These are phyloP conservation scores for Kryptopterus vitreolus DNA, from an alignment of 2,797 vertebrate genomes.

Conservation along the genomic window DNA sequence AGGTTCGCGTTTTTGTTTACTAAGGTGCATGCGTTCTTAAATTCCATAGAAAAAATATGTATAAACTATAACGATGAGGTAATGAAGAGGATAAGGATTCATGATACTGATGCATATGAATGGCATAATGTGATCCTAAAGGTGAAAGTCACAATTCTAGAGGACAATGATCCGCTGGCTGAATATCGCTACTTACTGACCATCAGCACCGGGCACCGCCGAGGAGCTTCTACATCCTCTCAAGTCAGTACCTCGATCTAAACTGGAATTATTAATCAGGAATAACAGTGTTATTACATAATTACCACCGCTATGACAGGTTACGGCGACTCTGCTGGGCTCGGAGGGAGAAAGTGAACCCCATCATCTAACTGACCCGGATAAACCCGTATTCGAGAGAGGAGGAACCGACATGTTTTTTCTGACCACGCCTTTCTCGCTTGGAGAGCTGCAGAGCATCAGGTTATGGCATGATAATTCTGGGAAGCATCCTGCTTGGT, in stretches of 20 bases:
- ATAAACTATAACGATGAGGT: too few species aligned
- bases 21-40: too few species aligned
- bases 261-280: neutral
- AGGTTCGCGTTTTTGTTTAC: neutral
- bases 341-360: slow-evolving; percentile 90
- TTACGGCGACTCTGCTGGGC: slow-evolving; percentile 85
- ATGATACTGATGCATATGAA: neutral
- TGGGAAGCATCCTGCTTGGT: slow-evolving; percentile 86
- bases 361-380: slow-evolving; percentile 82
- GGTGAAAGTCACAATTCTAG: slow-evolving; percentile 88
- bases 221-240: slow-evolving; percentile 87
- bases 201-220: slow-evolving; percentile 86
- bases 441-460: slow-evolving; percentile 86
- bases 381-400: slow-evolving; percentile 84
- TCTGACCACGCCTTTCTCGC: slow-evolving; percentile 88
- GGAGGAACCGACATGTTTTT: slow-evolving; percentile 88
- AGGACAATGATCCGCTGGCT: slow-evolving; percentile 91
- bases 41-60: too few species aligned
- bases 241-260: slow-evolving; percentile 73
- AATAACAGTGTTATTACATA: slow-evolving; percentile 14
- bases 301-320: slow-evolving; percentile 68
- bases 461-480: slow-evolving; percentile 95
- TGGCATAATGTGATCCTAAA: slow-evolving; percentile 57
- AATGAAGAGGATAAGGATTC: neutral
- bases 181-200: slow-evolving; percentile 89